A percentile compares a stretch with the other conserved stretches of the same genome.
Evolutionary conservation across 2,888 invertebrate species (phyloP).

Genomic region (Clepsis dumicolana): DNA sequence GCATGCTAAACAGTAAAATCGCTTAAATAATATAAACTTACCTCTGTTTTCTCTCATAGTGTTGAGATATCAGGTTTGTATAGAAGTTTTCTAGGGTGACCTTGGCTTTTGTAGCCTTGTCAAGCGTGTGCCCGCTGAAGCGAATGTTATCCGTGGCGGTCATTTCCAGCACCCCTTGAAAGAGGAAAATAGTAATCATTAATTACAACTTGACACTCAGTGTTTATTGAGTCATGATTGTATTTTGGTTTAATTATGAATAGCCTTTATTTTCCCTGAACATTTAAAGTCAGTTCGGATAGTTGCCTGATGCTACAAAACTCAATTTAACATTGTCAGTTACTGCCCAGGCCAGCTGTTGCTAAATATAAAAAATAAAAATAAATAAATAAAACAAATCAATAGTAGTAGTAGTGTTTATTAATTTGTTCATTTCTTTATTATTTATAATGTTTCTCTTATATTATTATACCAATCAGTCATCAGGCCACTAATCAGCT

Average conservation of each 20-base stretch:
- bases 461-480: no score
- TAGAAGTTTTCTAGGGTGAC: slow-evolving; percentile 99
- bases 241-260: background rate
- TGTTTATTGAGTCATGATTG: background rate
- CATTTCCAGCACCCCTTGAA: slow-evolving; percentile 93
- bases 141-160: slow-evolving; percentile 94
- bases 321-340: background rate
- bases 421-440: no score
- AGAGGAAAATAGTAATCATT: slow-evolving; percentile 38
- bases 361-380: no score
- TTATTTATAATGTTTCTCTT: no score
- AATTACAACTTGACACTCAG: background rate
- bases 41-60: slow-evolving; percentile 98
- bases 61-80: slow-evolving; percentile 98
- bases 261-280: background rate
- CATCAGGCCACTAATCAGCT: no score
- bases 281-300: background rate
- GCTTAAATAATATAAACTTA: slow-evolving; percentile 60
- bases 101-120: slow-evolving; percentile 99
- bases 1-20: background rate
- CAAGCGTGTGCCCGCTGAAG: slow-evolving; percentile 98
- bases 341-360: background rate
- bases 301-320: background rate
- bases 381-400: no score
- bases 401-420: no score